A percentile compares a stretch with the other conserved stretches of the same genome.
Evolutionary conservation across 2,113 vertebrate species (phyloP).

Genomic region (Artemisiospiza belli): DNA sequence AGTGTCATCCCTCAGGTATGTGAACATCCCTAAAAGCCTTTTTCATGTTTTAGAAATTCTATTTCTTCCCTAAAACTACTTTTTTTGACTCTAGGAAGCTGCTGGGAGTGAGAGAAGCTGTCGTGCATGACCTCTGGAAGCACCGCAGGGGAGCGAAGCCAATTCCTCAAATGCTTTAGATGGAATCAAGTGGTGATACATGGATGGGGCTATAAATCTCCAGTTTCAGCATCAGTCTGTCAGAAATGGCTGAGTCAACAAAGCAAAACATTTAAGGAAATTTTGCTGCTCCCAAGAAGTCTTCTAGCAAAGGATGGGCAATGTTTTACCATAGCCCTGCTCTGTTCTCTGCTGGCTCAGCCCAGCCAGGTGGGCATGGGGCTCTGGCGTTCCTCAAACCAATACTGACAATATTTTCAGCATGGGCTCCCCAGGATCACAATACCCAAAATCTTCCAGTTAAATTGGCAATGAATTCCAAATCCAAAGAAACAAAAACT

Average conservation of each 20-base stretch:
- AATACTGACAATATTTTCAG: background rate
- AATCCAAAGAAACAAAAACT: accelerated
- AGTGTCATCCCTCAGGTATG: background rate
- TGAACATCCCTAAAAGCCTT: background rate
- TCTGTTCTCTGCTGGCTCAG: background rate
- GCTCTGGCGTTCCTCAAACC: background rate
- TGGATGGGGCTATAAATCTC: background rate
- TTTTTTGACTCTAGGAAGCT: background rate
- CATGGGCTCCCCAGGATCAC: background rate
- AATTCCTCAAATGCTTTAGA: background rate
- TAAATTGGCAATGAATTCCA: background rate
- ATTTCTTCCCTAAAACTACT: background rate
- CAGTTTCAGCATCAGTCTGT: background rate
- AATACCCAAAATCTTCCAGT: background rate
- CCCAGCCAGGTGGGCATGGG: accelerated
- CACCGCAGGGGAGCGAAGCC: background rate
- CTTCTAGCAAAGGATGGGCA: background rate
- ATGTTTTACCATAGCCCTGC: background rate
- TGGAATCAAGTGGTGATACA: background rate
- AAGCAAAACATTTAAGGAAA: background rate
- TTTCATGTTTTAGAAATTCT: background rate
- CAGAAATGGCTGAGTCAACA: background rate
- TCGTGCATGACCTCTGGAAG: background rate
- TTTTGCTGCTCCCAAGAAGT: background rate
- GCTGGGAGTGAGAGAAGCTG: background rate